Conservation (phyloP, 2,888 invertebrate species). For the Furcula furcula region DNA sequence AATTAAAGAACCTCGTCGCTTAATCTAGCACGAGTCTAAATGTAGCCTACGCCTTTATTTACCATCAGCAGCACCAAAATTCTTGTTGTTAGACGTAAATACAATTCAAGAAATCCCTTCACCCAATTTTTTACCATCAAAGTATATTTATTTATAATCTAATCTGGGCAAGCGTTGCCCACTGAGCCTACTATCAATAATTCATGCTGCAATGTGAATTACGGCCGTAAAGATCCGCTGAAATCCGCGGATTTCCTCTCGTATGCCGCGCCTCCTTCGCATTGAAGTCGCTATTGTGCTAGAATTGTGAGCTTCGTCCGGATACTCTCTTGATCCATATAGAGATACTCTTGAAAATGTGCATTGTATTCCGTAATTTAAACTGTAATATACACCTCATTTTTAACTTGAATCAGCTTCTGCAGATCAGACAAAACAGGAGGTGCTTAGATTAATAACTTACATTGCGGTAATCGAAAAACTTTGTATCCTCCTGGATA, state of each 20-base stretch:
- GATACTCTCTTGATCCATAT: constrained; percentile 10
- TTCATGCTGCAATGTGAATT: constrained; percentile 60
- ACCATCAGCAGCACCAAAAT: no score
- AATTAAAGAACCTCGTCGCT: no score
- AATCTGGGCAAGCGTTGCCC: constrained; percentile 19
- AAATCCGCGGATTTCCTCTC: constrained; percentile 55
- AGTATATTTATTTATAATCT: constrained; percentile 33
- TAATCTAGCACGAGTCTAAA: no score
- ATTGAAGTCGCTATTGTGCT: constrained; percentile 19
- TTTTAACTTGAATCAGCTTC: no score
- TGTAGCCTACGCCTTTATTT: no score
- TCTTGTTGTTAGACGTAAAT: background rate
- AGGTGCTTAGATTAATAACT: no score
- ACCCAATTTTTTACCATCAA: constrained; percentile 14
- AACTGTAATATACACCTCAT: no score
- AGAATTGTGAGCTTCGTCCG: constrained; percentile 20
- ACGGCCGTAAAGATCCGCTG: constrained; percentile 52
- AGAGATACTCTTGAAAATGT: background rate
- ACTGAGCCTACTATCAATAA: constrained; percentile 57
- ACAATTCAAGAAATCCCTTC: constrained; percentile 4
- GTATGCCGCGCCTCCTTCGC: constrained; percentile 31
- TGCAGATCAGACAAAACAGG: no score
- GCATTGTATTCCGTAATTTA: background rate
- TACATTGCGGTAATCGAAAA: no score
- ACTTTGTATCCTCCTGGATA: no score